Percentiles rank a stretch among this genome's conserved stretches.
Evolutionary conservation across 2,797 vertebrate species (phyloP).

Genomic region (Oreochromis mossambicus): DNA sequence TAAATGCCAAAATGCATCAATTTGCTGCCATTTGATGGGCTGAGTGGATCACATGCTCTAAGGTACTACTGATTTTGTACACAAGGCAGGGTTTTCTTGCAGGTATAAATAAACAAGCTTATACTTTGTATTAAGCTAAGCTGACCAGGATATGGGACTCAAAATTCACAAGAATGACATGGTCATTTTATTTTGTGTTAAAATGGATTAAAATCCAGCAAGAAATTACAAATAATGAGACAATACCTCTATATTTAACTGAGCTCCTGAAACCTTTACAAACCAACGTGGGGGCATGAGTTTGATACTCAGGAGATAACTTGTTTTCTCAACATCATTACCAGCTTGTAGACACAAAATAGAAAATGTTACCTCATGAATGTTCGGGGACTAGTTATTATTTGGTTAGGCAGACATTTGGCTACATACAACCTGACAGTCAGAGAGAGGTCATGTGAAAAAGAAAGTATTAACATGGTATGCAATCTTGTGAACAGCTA

Average conservation of each 20-base stretch:
- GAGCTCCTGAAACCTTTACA: neutral
- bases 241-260: neutral
- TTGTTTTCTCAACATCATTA: neutral
- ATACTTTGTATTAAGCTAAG: neutral
- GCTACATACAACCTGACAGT: neutral
- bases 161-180: neutral
- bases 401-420: neutral
- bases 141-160: neutral
- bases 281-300: accelerated
- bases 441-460: neutral
- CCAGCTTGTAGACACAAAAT: neutral
- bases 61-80: accelerated
- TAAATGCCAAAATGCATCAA: neutral
- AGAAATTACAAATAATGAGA: neutral
- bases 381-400: neutral
- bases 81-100: neutral
- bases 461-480: neutral
- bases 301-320: too few relatives aligned
- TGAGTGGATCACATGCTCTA: neutral
- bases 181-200: accelerated
- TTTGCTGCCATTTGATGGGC: neutral
- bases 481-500: neutral
- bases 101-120: neutral
- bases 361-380: too few relatives aligned
- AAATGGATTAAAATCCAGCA: neutral